Evolutionary conservation across 2,888 invertebrate genomes (phyloP).

Genomic region (Parnassius mnemosyne): DNA sequence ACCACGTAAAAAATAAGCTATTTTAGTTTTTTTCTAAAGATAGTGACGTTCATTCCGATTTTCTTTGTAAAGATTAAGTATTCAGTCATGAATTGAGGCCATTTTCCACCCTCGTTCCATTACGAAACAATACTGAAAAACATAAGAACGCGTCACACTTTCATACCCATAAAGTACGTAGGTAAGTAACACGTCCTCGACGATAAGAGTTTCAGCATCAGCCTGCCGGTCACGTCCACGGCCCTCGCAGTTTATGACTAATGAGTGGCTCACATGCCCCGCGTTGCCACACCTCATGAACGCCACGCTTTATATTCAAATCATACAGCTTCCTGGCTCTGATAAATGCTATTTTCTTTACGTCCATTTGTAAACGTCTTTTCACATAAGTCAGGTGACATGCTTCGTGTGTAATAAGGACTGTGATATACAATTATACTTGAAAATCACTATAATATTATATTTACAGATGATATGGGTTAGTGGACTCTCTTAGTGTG

Average conservation of each 20-base stretch:
- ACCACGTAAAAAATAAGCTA: too few relatives aligned
- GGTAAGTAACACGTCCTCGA: constrained; percentile 47
- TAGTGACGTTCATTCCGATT: too few relatives aligned
- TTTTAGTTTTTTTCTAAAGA: too few relatives aligned
- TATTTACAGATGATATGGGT: too few relatives aligned
- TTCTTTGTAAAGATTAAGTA: too few relatives aligned
- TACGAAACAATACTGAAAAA: constrained; percentile 24
- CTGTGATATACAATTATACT: too few relatives aligned
- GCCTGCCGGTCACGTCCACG: constrained; percentile 62
- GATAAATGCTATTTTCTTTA: constrained; percentile 76
- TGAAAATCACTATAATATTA: too few relatives aligned
- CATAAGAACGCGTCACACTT: constrained; percentile 37
- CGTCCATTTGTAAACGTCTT: constrained; percentile 65
- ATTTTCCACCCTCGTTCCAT: constrained; percentile 22
- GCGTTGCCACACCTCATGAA: constrained; percentile 42
- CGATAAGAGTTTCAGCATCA: constrained; percentile 51
- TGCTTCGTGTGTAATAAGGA: constrained; percentile 26
- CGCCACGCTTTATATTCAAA: constrained; percentile 73
- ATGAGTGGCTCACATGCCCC: constrained; percentile 73
- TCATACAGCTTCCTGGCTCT: constrained; percentile 73
- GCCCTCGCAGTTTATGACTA: constrained; percentile 71
- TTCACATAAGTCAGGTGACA: constrained; percentile 41
- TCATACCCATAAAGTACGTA: constrained; percentile 17
- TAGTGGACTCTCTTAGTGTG: too few relatives aligned
- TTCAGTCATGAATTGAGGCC: too few relatives aligned